Evolutionary conservation across 1,140 invertebrate species (phyloP).

Genomic region (Amyelois transitella): DNA sequence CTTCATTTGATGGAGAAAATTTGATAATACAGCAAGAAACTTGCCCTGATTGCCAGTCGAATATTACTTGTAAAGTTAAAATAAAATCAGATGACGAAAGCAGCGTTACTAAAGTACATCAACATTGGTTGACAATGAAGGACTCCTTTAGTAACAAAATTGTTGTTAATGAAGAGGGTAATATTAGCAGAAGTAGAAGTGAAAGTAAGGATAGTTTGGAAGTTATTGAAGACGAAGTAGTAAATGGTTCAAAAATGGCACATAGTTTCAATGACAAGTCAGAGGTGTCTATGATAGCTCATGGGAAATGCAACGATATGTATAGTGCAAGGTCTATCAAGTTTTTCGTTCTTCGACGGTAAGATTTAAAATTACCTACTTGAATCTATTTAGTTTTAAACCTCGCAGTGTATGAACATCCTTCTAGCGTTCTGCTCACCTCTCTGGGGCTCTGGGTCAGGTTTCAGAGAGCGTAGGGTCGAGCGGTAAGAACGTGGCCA

Average conservation of each 20-base stretch:
- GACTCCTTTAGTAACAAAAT: constrained; percentile 55
- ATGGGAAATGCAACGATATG: constrained; percentile 42
- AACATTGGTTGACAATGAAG: constrained; percentile 47
- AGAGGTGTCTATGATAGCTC: constrained; percentile 19
- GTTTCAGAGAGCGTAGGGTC: too few species aligned
- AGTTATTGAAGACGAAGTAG: background rate
- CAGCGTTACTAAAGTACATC: constrained; percentile 27
- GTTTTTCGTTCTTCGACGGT: constrained; percentile 52
- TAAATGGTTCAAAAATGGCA: background rate
- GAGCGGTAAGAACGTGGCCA: too few species aligned
- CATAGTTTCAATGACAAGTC: constrained; percentile 12
- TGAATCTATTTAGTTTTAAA: background rate
- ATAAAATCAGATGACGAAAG: constrained; percentile 32
- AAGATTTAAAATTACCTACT: constrained; percentile 8
- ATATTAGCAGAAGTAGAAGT: constrained; percentile 28
- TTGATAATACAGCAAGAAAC: constrained; percentile 41
- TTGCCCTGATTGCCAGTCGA: constrained; percentile 38
- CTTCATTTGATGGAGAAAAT: constrained; percentile 41
- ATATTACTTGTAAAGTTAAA: constrained; percentile 41
- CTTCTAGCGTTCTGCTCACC: too few species aligned
- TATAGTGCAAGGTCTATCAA: constrained; percentile 37
- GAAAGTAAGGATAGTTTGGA: constrained; percentile 9
- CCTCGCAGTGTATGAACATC: too few species aligned
- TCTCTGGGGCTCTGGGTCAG: too few species aligned
- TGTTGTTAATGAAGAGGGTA: constrained; percentile 47